A percentile compares a stretch with the other conserved stretches of the same genome.
Conservation (phyloP, 2,888 invertebrate genomes). For the Anaspis maculata region DNA sequence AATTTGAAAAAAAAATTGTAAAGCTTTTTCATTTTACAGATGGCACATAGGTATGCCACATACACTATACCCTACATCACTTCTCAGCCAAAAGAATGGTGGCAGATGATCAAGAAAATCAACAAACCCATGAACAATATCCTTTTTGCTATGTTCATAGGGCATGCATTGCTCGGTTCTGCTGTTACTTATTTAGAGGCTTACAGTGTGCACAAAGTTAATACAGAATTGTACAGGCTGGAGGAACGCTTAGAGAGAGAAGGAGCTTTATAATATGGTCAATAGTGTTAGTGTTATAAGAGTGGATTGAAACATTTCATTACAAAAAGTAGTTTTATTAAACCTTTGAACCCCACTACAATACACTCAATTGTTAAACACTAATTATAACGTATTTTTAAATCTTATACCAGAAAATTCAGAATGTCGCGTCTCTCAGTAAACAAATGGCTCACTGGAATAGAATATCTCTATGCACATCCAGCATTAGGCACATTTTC, state of each 20-base stretch:
- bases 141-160: constrained; percentile 43
- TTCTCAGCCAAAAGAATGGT: constrained; percentile 48
- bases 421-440: constrained; percentile 15
- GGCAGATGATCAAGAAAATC: constrained; percentile 46
- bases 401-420: constrained; percentile 13
- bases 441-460: constrained; percentile 16
- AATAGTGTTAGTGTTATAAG: no score
- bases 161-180: constrained; percentile 49
- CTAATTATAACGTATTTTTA: constrained; percentile 20
- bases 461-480: constrained; percentile 4
- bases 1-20: no score
- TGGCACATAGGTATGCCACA: constrained; percentile 54
- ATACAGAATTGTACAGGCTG: constrained; percentile 32
- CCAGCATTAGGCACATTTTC: constrained; percentile 23
- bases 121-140: constrained; percentile 48
- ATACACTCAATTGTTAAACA: constrained; percentile 24
- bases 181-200: constrained; percentile 55
- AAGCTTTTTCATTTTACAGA: constrained; percentile 41
- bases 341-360: constrained; percentile 34
- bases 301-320: no score
- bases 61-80: constrained; percentile 55
- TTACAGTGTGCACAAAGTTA: constrained; percentile 43
- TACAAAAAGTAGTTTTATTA: constrained; percentile 28
- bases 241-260: constrained; percentile 6
- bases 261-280: neutral